A percentile compares a stretch with the other conserved stretches of the same genome.
phyloP scores from a whole-genome alignment of 2,888 invertebrate genomes.

The Spisula solida region DNA sequence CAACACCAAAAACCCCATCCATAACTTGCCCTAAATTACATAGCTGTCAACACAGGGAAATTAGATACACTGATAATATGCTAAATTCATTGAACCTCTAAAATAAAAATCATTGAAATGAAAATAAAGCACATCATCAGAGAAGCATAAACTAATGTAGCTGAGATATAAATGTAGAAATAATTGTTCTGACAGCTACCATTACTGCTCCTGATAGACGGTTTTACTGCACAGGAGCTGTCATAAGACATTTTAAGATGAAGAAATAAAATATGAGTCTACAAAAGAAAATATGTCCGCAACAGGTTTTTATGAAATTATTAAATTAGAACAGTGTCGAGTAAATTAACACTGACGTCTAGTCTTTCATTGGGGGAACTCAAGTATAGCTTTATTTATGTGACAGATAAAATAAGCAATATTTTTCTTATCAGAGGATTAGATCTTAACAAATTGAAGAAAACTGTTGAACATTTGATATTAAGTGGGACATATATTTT shows the following conservation, averaged over 20 bases:
- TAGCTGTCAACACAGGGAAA: slow-evolving; percentile 1
- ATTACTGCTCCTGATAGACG: neutral
- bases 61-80: neutral
- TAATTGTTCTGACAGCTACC: neutral
- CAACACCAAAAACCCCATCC: neutral
- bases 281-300: slow-evolving; percentile 6
- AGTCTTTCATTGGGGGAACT: neutral
- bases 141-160: neutral
- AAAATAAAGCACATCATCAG: slow-evolving; percentile 14
- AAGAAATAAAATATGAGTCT: neutral
- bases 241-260: slow-evolving; percentile 19
- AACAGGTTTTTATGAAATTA: neutral
- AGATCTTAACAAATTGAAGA: neutral
- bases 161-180: slow-evolving; percentile 4
- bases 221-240: slow-evolving; percentile 2
- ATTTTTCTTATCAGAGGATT: neutral
- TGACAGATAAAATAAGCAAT: slow-evolving; percentile 21
- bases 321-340: neutral
- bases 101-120: slow-evolving; percentile 22
- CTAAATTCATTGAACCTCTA: neutral
- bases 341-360: neutral
- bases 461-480: neutral
- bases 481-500: neutral
- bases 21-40: slow-evolving; percentile 1
- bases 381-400: slow-evolving; percentile 10